Percentiles rank a stretch among this genome's conserved stretches.
These are phyloP conservation scores for Caranx ignobilis DNA, from an alignment of 2,113 vertebrate species.

Conservation along the genomic window DNA sequence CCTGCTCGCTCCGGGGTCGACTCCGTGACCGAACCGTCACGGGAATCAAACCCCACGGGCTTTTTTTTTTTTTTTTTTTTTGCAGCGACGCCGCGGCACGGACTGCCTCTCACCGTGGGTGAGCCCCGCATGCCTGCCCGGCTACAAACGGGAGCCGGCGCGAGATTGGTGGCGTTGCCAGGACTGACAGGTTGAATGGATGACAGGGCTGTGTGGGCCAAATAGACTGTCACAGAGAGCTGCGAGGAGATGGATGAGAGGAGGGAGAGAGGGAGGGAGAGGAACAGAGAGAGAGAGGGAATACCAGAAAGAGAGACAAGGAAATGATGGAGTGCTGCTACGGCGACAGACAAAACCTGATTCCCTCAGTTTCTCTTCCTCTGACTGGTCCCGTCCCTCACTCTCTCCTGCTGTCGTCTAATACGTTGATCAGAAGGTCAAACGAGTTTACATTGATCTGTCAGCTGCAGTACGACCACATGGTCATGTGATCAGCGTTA, in stretches of 20 bases:
- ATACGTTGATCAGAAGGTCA: slow-evolving; percentile 7
- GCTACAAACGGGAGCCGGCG: slow-evolving; percentile 30
- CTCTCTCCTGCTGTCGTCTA: slow-evolving; percentile 7
- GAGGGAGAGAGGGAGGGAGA: slow-evolving; percentile 65
- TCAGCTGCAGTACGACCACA: no score
- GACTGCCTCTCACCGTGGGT: background rate
- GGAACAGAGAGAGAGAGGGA: slow-evolving; percentile 46
- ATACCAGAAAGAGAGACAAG: slow-evolving; percentile 49
- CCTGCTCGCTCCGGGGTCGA: slow-evolving; percentile 22
- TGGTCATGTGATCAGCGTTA: no score
- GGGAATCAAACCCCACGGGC: slow-evolving; percentile 38
- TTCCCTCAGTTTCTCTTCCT: slow-evolving; percentile 47
- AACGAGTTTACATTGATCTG: no score
- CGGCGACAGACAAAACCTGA: slow-evolving; percentile 51
- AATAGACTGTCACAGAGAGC: slow-evolving; percentile 76
- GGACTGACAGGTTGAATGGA: slow-evolving; percentile 76
- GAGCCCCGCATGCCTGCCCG: background rate
- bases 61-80: background rate
- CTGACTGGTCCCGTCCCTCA: slow-evolving; percentile 40
- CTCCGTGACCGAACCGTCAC: slow-evolving; percentile 27
- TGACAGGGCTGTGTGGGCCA: slow-evolving; percentile 70
- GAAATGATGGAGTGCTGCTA: slow-evolving; percentile 67
- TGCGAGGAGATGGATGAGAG: slow-evolving; percentile 76
- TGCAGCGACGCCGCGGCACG: background rate
- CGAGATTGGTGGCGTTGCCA: slow-evolving; percentile 46